Base-by-base conservation (phyloP, 92 coral and sea anemone species). In the Nematostella vectensis region DNA sequence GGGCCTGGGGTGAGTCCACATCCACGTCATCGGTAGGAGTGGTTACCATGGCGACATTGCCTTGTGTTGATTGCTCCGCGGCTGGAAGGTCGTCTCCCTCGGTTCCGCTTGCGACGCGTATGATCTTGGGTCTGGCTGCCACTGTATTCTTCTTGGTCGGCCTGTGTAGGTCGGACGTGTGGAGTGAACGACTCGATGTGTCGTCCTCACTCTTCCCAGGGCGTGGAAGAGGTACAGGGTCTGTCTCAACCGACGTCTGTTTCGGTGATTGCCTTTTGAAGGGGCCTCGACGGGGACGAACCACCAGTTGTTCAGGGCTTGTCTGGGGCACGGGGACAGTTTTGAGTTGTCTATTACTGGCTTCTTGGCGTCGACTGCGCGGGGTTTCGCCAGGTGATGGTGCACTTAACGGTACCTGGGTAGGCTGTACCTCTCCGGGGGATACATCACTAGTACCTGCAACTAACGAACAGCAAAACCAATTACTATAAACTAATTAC, bases 141-240 rank as follows among this genome's bases (percentile, higher is more conserved):
- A 33, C 40, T n/a, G n/a, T n/a, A n/a, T n/a, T n/a, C n/a, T n/a
- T n/a, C 15, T 33, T 33, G 6, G 6, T 6, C 15, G 40, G 6
- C 40, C 40, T 33, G 1, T 65, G 51, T 27, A 79, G 68, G 63
- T 85, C 88, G 27, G 95, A 85, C n/a, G 74, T 69, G 42, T 85
- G 95, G 37, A 85, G 74, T n/a, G 95, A 85, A 11, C 95, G 81
- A 25, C 83, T 77, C 42, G 50, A 48, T 22, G 83, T 65, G 53
- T 58, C 58, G 31, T 70, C 69, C 15, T 33, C 40, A 33, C 8
- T n/a, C n/a, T n/a, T n/a, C n/a, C n/a, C n/a, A n/a, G n/a, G n/a
- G n/a, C n/a, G n/a, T n/a, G n/a, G n/a, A n/a, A n/a, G n/a, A n/a
- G n/a, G n/a, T n/a, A n/a, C n/a, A n/a, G n/a, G n/a, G n/a, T n/a